Evolutionary conservation across 2,113 vertebrate genomes (phyloP), one percentile per base, ranked within the genome.

Genomic region (Lontra canadensis): DNA sequence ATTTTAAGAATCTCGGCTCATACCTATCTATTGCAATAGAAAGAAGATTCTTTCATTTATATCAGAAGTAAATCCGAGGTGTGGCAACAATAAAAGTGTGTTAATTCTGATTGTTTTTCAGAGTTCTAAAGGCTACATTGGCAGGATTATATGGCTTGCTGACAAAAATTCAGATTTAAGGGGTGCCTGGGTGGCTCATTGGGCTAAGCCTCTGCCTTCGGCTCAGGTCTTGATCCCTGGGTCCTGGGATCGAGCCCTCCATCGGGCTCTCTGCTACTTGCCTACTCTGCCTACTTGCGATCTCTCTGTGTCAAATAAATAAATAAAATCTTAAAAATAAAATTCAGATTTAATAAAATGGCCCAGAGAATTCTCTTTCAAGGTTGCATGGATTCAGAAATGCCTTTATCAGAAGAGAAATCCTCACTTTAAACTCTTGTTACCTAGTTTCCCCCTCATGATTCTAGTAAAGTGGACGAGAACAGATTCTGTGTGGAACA

Each of bases 41-140:
- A 93, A 73, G 95, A 95, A 67, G 57, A 55, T 21, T 42, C 42
- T 7, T 71, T 59, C 39, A 67, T 47, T 87, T 63, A 65, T 3
- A 71, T 59, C 34, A n/a, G 42, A 82, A 82, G 42, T 52, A 80
- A 52, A 17, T 4, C 47, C 57, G 47, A 65, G 34, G 6, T 7
- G 61, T 1, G n/a, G 63, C 47, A 55, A 80, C 47, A 57, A 47
- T 47, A 73, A 82, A 23, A 26, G 73, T 17, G 36, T 59, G 47
- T 57, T 93, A 61, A 96, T 79, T 95, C 13, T 79, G 84, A 76
- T 2, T 86, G 52, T 55, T 78, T 86, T 96, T 69, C 57, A 73
- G 76, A 67, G 87, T 15, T 85, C 57, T 81, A 71, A 76, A 88
- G 31, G 39, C 74, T 39, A 89, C 13, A 65, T 0, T 67, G 71